Conservation (phyloP, 2,113 vertebrate species). For the Rostratula benghalensis region DNA sequence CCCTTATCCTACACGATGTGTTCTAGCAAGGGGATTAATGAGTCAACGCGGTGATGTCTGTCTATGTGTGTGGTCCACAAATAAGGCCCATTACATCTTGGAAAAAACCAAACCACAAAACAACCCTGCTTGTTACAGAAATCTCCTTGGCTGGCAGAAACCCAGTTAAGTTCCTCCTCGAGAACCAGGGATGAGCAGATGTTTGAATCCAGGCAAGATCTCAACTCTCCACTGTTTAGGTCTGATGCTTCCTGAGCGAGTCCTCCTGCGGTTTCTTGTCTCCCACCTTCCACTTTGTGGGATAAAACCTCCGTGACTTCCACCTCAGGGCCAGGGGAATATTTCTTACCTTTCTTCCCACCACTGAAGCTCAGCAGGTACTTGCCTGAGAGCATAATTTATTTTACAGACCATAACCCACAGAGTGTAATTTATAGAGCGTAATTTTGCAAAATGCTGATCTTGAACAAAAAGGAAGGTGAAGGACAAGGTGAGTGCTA, state of each 20-base stretch:
- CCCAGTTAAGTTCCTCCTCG: background rate
- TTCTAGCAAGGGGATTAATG: background rate
- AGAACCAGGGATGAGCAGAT: background rate
- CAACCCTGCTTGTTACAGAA: background rate
- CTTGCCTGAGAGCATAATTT: background rate
- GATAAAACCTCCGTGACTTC: accelerated
- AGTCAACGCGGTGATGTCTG: accelerated
- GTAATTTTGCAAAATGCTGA: background rate
- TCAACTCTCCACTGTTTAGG: background rate
- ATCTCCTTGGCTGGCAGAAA: background rate
- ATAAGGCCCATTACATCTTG: background rate
- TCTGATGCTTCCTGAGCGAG: background rate
- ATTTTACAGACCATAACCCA: background rate
- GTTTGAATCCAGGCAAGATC: background rate
- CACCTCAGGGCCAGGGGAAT: accelerated
- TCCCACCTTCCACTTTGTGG: background rate
- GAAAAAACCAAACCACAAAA: background rate
- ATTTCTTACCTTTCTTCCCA: background rate
- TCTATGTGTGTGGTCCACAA: background rate
- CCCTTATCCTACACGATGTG: background rate
- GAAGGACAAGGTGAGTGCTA: background rate
- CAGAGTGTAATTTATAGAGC: background rate
- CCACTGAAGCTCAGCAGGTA: background rate
- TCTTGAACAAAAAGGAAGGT: background rate
- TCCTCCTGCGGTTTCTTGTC: background rate